Evolutionary conservation across 2,888 invertebrate species (phyloP).

Genomic region (Orthosia cruda): DNA sequence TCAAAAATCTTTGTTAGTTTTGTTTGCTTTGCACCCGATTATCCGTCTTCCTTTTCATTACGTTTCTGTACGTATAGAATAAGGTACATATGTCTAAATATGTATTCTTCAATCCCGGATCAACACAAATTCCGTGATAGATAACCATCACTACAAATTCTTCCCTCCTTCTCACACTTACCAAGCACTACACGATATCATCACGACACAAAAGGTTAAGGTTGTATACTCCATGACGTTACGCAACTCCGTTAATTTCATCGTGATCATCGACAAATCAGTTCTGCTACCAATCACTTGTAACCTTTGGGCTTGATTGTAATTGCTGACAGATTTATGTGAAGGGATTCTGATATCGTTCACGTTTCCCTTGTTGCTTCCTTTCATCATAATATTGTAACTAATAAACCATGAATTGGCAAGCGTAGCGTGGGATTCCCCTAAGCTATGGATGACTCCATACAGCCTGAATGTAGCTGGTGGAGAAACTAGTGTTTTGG

Average conservation of each 20-base stretch:
- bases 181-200: conserved; percentile 57
- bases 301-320: conserved; percentile 67
- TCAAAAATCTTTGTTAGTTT: neutral
- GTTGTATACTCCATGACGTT: conserved; percentile 76
- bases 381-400: conserved; percentile 30
- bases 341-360: conserved; percentile 63
- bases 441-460: too few species aligned
- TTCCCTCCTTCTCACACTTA: conserved; percentile 43
- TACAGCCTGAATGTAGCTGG: too few species aligned
- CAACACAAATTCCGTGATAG: conserved; percentile 5
- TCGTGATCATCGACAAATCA: conserved; percentile 77
- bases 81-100: too few species aligned
- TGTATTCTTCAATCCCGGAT: conserved; percentile 1
- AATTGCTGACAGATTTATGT: conserved; percentile 60
- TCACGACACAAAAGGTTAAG: conserved; percentile 84
- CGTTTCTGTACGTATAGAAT: too few species aligned
- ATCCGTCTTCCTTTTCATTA: neutral
- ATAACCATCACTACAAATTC: conserved; percentile 17
- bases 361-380: conserved; percentile 46
- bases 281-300: conserved; percentile 66
- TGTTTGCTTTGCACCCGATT: neutral
- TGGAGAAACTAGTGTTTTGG: too few species aligned
- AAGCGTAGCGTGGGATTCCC: neutral
- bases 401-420: neutral
- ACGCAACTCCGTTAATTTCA: conserved; percentile 82